Conservation (phyloP, 2,113 vertebrate genomes). For the Cettia cetti region DNA sequence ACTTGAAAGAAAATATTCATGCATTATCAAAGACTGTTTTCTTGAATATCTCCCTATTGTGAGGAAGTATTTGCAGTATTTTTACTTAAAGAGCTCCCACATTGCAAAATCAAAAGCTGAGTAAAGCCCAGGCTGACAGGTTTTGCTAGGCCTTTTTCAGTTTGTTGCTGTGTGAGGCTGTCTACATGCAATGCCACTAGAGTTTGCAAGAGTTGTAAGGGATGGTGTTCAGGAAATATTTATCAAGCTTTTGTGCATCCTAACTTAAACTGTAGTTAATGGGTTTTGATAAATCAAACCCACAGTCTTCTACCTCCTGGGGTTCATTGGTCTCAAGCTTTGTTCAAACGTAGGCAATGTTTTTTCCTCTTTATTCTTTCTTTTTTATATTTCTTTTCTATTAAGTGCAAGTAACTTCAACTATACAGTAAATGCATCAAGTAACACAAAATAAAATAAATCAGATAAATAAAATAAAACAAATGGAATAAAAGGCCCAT, state of each 20-base stretch:
- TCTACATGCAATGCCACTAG: background rate
- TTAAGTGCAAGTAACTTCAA: background rate
- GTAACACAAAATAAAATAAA: background rate
- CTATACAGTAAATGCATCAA: background rate
- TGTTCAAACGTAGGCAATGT: background rate
- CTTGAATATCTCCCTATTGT: background rate
- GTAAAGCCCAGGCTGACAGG: background rate
- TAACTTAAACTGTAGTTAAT: background rate
- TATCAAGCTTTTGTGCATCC: background rate
- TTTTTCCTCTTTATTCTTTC: background rate
- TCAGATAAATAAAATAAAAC: background rate
- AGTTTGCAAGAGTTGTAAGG: background rate
- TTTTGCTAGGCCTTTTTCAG: background rate
- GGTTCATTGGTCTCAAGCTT: background rate
- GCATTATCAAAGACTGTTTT: background rate
- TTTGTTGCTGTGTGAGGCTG: background rate
- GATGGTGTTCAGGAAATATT: background rate
- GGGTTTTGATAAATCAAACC: background rate
- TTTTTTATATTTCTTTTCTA: background rate
- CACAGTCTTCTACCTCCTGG: background rate
- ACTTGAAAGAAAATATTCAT: background rate
- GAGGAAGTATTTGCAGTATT: background rate
- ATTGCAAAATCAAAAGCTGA: background rate
- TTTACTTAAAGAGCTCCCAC: background rate
- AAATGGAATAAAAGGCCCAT: rapidly evolving